Percentiles rank a stretch among this genome's conserved stretches.
Conservation (phyloP, 2,888 invertebrate species). For the Hecatera dysodea region DNA sequence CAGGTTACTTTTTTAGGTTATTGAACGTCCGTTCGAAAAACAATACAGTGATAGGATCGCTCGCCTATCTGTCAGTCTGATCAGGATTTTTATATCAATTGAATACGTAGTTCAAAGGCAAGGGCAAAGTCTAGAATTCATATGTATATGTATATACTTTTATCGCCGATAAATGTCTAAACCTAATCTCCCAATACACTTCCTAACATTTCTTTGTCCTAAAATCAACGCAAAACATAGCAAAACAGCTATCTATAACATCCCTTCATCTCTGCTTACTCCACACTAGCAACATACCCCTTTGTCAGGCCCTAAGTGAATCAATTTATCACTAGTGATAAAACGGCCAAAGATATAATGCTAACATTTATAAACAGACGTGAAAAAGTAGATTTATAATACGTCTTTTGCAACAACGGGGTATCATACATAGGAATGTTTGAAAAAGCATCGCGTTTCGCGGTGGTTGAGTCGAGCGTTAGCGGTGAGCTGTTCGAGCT, state of each 20-base stretch:
- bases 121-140: too few relatives aligned
- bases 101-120: too few relatives aligned
- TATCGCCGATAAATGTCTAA: too few relatives aligned
- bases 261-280: conserved; percentile 28
- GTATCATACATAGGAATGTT: conserved; percentile 2
- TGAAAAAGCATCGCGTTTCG: conserved; percentile 16
- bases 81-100: too few relatives aligned
- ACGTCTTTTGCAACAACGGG: conserved; percentile 34
- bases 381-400: conserved; percentile 58
- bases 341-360: conserved; percentile 55
- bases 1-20: too few relatives aligned
- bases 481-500: too few relatives aligned
- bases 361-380: conserved; percentile 51
- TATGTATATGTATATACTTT: too few relatives aligned
- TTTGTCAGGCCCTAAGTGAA: conserved; percentile 62
- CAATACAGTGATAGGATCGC: too few relatives aligned
- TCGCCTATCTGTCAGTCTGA: too few relatives aligned
- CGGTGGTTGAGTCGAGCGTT: not conserved
- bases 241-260: not conserved
- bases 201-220: not conserved
- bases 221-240: conserved; percentile 1
- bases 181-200: not conserved
- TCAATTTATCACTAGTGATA: conserved; percentile 64
- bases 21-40: too few relatives aligned
- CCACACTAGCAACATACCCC: conserved; percentile 27